Evolutionary conservation across 2,888 invertebrate species (phyloP), one percentile per base, ranked within the genome.

Genomic region (Acrobasis repandana): DNA sequence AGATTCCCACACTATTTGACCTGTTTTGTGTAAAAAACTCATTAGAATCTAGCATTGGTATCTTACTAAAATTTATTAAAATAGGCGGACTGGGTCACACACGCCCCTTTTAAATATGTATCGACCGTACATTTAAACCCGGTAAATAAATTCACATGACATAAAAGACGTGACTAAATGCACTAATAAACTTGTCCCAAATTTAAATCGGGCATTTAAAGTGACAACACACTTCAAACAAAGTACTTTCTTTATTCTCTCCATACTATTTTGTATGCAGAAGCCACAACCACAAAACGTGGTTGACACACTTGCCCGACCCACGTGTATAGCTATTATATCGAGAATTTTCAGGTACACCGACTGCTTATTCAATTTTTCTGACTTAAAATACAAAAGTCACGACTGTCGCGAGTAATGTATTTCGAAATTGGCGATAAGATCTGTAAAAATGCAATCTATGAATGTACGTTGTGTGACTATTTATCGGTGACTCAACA

Each of bases 171-270:
- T 43, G 14, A 43, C 11, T 43, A n/a, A 14, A 43, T 43, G 14
- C 14, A 43, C 43, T 14, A n/a, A 43, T 43, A 14, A 43, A 43
- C 14, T 43, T 43, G 43, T n/a, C 43, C 43, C 43, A 43, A 43
- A 43, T 43, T 43, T 43, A 14, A 43, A 43, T 52, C 49, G 43
- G 54, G 54, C 20, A 51, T 36, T 38, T 60, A 50, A 67, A 70
- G 64, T 64, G 60, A 70, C 58, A 67, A 71, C 70, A 62, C 64
- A 67, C 69, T 73, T 64, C 64, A 73, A 79, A 75, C 74, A 64
- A 67, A 67, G 51, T 77, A 83, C 88, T 88, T 88, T 88, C 88
- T 85, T 85, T 70, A 74, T 72, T 75, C 74, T 75, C 28, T 20
- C 20, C 20, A 20, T 20, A 20, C 28, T 28, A 28, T 28, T 87